Conservation (phyloP, 2,888 invertebrate species). For the Dynastes grantii region DNA sequence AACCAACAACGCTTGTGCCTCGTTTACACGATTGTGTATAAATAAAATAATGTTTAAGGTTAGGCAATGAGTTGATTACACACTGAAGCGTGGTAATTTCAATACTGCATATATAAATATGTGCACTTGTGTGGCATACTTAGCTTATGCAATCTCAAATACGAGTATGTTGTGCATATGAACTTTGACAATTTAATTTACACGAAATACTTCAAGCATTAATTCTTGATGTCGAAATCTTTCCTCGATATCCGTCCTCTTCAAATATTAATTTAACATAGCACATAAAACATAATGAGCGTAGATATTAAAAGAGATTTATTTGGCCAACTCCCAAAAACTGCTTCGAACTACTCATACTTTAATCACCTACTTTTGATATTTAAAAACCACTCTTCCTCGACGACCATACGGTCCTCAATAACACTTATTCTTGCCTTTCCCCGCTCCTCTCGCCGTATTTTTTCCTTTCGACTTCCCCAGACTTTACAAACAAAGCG, state of each 20-base stretch:
- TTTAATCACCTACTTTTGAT: slow-evolving; percentile 3
- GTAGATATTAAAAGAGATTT: slow-evolving; percentile 3
- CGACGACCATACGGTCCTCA: slow-evolving; percentile 6
- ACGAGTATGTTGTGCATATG: no score
- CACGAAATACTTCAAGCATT: no score
- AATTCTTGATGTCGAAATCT: no score
- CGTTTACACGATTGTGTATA: no score
- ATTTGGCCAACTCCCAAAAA: slow-evolving; percentile 13
- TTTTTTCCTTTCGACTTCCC: slow-evolving; percentile 1
- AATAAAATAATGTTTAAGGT: no score
- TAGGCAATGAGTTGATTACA: no score
- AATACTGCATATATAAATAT: no score
- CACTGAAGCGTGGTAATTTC: no score
- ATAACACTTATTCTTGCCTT: not conserved
- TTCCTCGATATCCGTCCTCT: not conserved
- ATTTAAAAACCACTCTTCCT: slow-evolving; percentile 1
- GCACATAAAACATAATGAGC: slow-evolving; percentile 22
- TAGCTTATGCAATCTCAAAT: no score
- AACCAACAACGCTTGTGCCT: no score
- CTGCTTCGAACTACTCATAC: not conserved
- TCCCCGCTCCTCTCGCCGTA: not conserved
- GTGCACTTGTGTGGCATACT: no score
- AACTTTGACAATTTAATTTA: no score
- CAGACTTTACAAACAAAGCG: slow-evolving; percentile 17
- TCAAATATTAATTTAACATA: not conserved